Evolutionary conservation across 2,888 invertebrate genomes (phyloP).

Genomic region (Drosophila leonis): DNA sequence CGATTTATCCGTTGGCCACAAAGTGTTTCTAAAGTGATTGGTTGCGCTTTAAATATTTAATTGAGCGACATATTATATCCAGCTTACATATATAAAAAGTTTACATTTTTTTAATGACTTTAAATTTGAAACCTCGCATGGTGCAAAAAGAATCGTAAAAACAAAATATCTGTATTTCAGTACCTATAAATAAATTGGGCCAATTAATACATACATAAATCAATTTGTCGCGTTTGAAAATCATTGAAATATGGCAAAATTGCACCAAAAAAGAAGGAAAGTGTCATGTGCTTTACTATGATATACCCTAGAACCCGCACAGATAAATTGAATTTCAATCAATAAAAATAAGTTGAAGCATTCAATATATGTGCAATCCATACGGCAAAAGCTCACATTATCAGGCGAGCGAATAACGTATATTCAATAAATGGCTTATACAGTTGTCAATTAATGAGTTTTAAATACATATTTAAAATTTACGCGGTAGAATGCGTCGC

Average conservation of each 20-base stretch:
- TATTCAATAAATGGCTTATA: not conserved
- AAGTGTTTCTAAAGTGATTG: conserved; percentile 46
- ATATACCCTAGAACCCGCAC: conserved; percentile 12
- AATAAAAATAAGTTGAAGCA: not conserved
- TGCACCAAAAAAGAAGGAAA: not conserved
- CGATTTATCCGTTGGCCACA: conserved; percentile 38
- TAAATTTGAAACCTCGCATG: not conserved
- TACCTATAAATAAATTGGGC: conserved; percentile 47
- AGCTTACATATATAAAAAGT: not conserved
- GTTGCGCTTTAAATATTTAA: conserved; percentile 24
- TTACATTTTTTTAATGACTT: conserved; percentile 7
- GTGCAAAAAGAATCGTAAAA: not conserved
- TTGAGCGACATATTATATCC: conserved; percentile 3
- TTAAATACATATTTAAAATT: conserved; percentile 6
- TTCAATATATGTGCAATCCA: not conserved
- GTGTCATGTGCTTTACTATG: not conserved
- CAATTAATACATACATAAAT: conserved; percentile 63
- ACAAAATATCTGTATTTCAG: not conserved
- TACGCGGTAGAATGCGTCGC: conserved; percentile 7
- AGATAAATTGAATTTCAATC: not conserved
- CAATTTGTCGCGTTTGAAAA: conserved; percentile 48
- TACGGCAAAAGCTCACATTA: not conserved
- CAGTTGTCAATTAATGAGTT: not conserved
- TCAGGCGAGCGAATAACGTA: not conserved
- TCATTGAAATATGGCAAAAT: conserved; percentile 36